Evolutionary conservation across 2,888 invertebrate species (phyloP), one percentile per base, ranked within the genome.

Genomic region (Holacanthella duospinosa): DNA sequence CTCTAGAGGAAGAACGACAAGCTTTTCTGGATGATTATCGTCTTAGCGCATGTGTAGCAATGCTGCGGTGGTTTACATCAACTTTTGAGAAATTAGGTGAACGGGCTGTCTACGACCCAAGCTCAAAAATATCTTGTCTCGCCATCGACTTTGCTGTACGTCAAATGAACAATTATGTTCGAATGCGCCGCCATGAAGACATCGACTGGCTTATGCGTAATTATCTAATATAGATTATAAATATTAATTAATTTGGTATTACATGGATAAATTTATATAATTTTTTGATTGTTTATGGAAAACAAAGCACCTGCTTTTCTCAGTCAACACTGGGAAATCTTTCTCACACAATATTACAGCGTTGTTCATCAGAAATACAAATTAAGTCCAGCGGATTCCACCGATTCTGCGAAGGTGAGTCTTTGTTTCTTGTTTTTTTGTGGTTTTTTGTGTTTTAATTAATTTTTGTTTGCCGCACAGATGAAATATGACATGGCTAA

Each of bases 251-350:
- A n/a, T n/a, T n/a, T n/a, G n/a, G n/a, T n/a, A n/a, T n/a, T n/a
- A n/a, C n/a, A n/a, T n/a, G n/a, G n/a, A n/a, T n/a, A n/a, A n/a
- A n/a, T n/a, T n/a, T n/a, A n/a, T n/a, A n/a, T n/a, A n/a, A n/a
- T n/a, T n/a, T n/a, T n/a, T n/a, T n/a, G n/a, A n/a, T n/a, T n/a
- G n/a, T n/a, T n/a, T n/a, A n/a, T n/a, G n/a, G n/a, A n/a, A n/a
- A n/a, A n/a, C n/a, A n/a, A n/a, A n/a, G n/a, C 69, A 9, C 70
- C 71, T 6, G 66, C 69, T 21, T 70, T 70, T 48, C 67, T 68
- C 86, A 87, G 89, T 68, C 86, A 88, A 74, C 90, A 93, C 75
- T 94, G 94, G 94, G 90, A 92, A 74, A 85, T 87, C 73, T 89
- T 93, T 74, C 79, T 90, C 1, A 82, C 83, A 0, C 84, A 76